Percentiles rank a stretch among this genome's conserved stretches.
Conservation (phyloP, 2,113 vertebrate genomes). For the Lipophrys pholis region DNA sequence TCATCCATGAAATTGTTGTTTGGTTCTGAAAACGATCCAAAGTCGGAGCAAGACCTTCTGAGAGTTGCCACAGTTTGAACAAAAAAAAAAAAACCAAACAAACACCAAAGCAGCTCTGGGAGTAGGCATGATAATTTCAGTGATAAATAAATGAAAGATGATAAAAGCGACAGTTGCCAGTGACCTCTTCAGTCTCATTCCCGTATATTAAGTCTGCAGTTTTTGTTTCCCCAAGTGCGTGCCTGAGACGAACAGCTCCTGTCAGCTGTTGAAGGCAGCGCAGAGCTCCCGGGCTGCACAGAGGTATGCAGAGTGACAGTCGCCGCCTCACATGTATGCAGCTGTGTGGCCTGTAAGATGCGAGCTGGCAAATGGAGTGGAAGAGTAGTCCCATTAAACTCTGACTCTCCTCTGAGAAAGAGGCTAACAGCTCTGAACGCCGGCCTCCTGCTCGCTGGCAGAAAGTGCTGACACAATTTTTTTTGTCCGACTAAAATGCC, state of each 20-base stretch:
- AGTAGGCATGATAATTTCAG: conserved; percentile 19
- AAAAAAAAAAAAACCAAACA: neutral
- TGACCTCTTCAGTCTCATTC: conserved; percentile 29
- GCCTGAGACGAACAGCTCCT: conserved; percentile 35
- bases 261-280: conserved; percentile 57
- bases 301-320: conserved; percentile 64
- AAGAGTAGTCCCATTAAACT: conserved; percentile 76
- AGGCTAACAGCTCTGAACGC: conserved; percentile 66
- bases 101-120: conserved; percentile 2
- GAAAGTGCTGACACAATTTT: conserved; percentile 72
- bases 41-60: conserved; percentile 36
- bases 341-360: conserved; percentile 54
- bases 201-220: neutral
- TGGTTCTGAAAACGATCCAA: conserved; percentile 68
- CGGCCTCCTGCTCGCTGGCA: conserved; percentile 56
- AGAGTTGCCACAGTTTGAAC: conserved; percentile 24
- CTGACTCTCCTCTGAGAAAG: conserved; percentile 57
- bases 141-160: conserved; percentile 4
- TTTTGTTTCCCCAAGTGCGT: neutral
- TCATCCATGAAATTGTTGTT: conserved; percentile 78
- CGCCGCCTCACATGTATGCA: conserved; percentile 48
- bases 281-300: conserved; percentile 25
- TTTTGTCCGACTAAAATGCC: conserved; percentile 71
- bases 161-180: neutral
- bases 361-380: conserved; percentile 73